Conservation (phyloP, 2,113 vertebrate genomes). For the Seriola aureovittata region DNA sequence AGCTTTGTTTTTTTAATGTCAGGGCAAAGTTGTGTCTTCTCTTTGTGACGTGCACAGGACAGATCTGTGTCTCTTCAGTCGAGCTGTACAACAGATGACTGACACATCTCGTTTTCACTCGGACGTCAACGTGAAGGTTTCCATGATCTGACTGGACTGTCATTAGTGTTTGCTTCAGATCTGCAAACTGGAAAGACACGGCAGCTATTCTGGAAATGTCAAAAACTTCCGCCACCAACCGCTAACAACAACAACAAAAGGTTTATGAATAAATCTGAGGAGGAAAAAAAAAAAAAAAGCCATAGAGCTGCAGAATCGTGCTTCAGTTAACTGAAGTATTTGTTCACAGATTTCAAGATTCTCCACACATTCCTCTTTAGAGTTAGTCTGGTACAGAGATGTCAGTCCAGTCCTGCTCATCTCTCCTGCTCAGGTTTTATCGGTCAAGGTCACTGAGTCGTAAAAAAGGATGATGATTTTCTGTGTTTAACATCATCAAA, state of each 20-base stretch:
- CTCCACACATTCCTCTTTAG: too few relatives aligned
- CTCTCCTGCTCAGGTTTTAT: too few relatives aligned
- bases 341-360: constrained; percentile 6
- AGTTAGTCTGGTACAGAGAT: too few relatives aligned
- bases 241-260: neutral
- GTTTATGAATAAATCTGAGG: neutral
- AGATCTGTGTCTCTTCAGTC: constrained; percentile 19
- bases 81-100: constrained; percentile 32
- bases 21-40: neutral
- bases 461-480: too few relatives aligned
- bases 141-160: constrained; percentile 19
- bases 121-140: constrained; percentile 7
- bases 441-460: too few relatives aligned
- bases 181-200: neutral
- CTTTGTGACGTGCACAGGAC: neutral
- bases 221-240: neutral
- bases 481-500: too few relatives aligned
- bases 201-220: constrained; percentile 9
- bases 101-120: constrained; percentile 43
- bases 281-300: neutral
- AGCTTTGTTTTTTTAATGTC: neutral
- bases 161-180: constrained; percentile 18
- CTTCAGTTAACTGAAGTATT: neutral
- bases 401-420: too few relatives aligned
- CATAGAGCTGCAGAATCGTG: neutral